These are phyloP conservation scores for Linyphia triangularis DNA, from an alignment of 2,888 invertebrate species.

Conservation along the genomic window DNA sequence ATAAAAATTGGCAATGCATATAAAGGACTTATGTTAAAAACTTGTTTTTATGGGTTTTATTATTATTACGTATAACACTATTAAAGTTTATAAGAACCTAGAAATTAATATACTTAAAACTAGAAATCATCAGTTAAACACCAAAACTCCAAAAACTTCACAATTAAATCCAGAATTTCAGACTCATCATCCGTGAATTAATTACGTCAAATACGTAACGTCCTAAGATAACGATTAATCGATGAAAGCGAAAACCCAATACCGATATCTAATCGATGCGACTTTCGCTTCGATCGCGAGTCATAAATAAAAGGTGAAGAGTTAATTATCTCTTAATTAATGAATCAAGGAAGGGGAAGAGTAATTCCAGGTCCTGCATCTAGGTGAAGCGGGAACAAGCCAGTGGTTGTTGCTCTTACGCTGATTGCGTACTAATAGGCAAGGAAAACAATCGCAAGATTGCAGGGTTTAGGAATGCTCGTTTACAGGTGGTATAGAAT, in stretches of 20 bases:
- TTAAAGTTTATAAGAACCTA: too few species aligned
- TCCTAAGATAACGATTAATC: constrained; percentile 11
- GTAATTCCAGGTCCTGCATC: constrained; percentile 36
- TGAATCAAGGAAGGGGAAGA: constrained; percentile 30
- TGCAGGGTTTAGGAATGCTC: constrained; percentile 10
- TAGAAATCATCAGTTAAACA: too few species aligned
- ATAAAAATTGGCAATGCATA: too few species aligned
- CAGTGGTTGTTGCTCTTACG: constrained; percentile 22
- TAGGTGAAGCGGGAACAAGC: constrained; percentile 44
- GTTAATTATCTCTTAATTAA: constrained; percentile 69
- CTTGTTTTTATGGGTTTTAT: too few species aligned
- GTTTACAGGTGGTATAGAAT: neutral
- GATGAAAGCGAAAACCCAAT: constrained; percentile 24
- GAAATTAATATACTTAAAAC: too few species aligned
- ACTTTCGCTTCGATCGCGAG: constrained; percentile 14
- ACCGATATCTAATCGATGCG: constrained; percentile 9
- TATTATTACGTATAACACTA: too few species aligned
- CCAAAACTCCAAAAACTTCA: too few species aligned
- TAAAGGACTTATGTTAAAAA: too few species aligned
- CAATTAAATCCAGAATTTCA: too few species aligned
- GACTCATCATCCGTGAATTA: neutral
- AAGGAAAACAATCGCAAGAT: neutral
- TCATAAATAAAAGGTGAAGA: constrained; percentile 57
- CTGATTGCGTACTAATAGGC: constrained; percentile 23
- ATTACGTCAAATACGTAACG: neutral